These are phyloP conservation scores for Molossus molossus DNA, from an alignment of 2,797 vertebrate species.

Conservation along the genomic window DNA sequence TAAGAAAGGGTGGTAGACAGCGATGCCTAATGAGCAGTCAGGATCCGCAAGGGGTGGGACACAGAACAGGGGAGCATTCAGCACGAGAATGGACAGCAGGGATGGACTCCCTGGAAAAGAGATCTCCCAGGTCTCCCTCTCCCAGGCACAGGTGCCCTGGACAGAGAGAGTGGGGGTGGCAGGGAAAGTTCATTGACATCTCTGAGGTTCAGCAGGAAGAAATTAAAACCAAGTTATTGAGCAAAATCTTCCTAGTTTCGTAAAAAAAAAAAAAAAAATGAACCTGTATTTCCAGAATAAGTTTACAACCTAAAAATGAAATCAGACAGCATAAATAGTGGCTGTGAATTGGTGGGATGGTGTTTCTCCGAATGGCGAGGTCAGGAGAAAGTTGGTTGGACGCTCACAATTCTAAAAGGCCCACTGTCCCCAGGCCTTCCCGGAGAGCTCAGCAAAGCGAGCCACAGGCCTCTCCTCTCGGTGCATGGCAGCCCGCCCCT, in stretches of 20 bases:
- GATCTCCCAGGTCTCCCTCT: background rate
- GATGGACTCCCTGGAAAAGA: background rate
- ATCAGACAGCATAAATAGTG: background rate
- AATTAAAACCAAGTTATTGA: background rate
- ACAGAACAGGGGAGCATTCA: background rate
- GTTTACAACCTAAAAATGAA: background rate
- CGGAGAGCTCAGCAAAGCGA: background rate
- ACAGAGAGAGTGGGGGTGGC: background rate
- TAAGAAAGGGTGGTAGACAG: background rate
- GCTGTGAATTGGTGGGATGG: no score
- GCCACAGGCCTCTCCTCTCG: background rate
- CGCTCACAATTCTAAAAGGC: background rate
- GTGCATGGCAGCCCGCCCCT: background rate
- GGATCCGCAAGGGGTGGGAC: background rate
- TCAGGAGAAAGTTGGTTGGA: background rate
- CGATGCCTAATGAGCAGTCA: background rate
- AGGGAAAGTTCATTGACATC: background rate
- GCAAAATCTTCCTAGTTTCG: background rate
- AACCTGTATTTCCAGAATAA: background rate
- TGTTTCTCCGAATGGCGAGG: background rate
- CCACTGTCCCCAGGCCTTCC: background rate
- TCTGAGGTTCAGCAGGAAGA: background rate
- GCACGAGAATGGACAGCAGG: background rate
- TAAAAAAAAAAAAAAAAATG: background rate
- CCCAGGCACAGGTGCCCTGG: background rate